Base-by-base conservation (phyloP, 2,113 vertebrate species). In the Tor tambroides region DNA sequence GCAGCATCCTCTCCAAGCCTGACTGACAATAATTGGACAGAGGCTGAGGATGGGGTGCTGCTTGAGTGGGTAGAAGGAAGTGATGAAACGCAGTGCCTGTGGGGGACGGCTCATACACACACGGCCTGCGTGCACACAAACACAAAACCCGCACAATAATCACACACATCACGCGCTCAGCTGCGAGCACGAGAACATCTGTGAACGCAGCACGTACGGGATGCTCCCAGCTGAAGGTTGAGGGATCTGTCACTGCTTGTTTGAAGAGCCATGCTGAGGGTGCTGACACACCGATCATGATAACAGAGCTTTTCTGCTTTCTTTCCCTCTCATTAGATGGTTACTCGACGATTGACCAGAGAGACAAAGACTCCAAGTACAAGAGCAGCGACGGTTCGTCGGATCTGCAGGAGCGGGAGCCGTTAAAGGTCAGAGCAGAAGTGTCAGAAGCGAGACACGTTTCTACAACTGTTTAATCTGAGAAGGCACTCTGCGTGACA, bases 321-420 rank as follows among this genome's bases (percentile, higher is more conserved):
- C 67, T 74, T 85, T 90, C 91, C 85, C 88, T 89, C 92, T 84
- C 65, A 71, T 72, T 84, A 98, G 97, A 99, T 69, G 96, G 96
- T 15, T 99, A 99, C 86, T 96, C 97, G 77, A 98, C 97, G 67
- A 96, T 98, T 32, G 97, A 99, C 93, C 96, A 97, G 92, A 95
- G 97, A 88, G 97, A 98, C 91, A 98, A 96, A 83, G 97, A 98
- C 79, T 95, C 95, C 92, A 97, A 97, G 91, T 96, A 96, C 87
- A 96, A 96, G 92, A 88, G 91, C 56, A 95, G 89, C 0, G 97
- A 97, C 28, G 93, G 92, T 83, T 90, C 93, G 0, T 96, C 94
- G 5, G 98, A 98, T 54, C 91, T 94, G 82, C 96, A 96, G 0
- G 98, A 99, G 91, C 97, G 95, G 87, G 97, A 99, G 49, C 96